Percentiles rank a stretch among this genome's conserved stretches.
These are phyloP conservation scores for Meiosimyza platycephala DNA, from an alignment of 2,888 invertebrate genomes.

Conservation along the genomic window DNA sequence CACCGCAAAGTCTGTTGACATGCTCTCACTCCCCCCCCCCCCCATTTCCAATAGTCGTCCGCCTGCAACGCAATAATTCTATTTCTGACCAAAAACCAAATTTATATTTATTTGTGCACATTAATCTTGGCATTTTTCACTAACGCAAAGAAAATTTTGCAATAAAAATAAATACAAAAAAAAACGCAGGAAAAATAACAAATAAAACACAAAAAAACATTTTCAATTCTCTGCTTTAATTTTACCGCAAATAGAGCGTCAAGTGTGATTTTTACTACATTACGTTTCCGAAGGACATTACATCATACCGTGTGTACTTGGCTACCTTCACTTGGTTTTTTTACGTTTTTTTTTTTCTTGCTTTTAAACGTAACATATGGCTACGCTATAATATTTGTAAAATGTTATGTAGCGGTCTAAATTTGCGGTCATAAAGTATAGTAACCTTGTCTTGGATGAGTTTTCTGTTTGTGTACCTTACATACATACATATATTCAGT, in stretches of 20 bases:
- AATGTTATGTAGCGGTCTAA: slow-evolving; percentile 3
- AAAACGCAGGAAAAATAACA: too few relatives aligned
- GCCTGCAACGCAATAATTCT: slow-evolving; percentile 19
- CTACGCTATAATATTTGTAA: too few relatives aligned
- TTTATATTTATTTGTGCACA: slow-evolving; percentile 24
- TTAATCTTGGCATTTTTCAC: slow-evolving; percentile 18
- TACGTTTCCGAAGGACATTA: not conserved
- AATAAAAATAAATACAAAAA: too few relatives aligned
- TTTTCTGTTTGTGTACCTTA: not conserved
- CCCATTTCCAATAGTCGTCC: not conserved
- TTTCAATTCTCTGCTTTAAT: not conserved
- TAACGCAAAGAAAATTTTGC: not conserved
- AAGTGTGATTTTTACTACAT: slow-evolving; percentile 26
- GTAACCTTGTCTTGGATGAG: not conserved
- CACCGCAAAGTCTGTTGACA: not conserved
- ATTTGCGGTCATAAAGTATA: slow-evolving; percentile 11
- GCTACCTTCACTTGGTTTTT: too few relatives aligned
- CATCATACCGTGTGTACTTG: too few relatives aligned
- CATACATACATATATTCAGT: too few relatives aligned
- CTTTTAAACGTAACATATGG: too few relatives aligned
- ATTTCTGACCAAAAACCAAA: slow-evolving; percentile 19
- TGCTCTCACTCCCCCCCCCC: not conserved
- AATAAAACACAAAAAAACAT: too few relatives aligned
- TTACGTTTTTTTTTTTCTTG: too few relatives aligned
- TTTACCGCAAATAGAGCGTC: slow-evolving; percentile 15